These are phyloP conservation scores for Hydroisotoma schaefferi DNA, from an alignment of 2,888 invertebrate species.

Conservation along the genomic window DNA sequence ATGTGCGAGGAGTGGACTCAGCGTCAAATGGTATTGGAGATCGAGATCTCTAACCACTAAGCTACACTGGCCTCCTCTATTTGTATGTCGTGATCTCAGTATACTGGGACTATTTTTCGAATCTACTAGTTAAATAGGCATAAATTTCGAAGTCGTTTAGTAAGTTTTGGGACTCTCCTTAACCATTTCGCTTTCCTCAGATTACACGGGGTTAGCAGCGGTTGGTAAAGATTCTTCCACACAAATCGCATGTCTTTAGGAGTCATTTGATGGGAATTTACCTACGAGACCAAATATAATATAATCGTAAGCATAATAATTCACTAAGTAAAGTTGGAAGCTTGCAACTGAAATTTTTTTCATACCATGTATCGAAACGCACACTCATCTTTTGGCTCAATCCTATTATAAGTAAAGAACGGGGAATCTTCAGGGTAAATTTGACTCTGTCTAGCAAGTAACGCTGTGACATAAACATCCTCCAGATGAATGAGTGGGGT, in stretches of 20 bases:
- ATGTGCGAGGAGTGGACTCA: too few relatives aligned
- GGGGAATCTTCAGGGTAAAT: constrained; percentile 45
- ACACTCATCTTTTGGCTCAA: constrained; percentile 48
- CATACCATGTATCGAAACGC: constrained; percentile 48
- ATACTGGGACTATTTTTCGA: background rate
- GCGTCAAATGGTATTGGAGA: too few relatives aligned
- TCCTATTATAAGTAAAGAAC: constrained; percentile 45
- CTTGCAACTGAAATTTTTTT: background rate
- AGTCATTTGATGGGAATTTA: constrained; percentile 48
- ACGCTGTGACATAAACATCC: constrained; percentile 50
- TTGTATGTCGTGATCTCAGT: background rate
- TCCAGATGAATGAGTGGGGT: constrained; percentile 65
- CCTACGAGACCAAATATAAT: constrained; percentile 27
- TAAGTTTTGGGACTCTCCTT: constrained; percentile 39
- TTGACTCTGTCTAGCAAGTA: constrained; percentile 47
- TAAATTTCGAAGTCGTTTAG: constrained; percentile 36
- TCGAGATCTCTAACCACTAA: too few relatives aligned
- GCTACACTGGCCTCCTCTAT: too few relatives aligned
- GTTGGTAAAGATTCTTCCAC: constrained; percentile 43
- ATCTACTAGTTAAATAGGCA: constrained; percentile 33
- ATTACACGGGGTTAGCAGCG: constrained; percentile 30
- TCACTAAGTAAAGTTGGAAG: background rate
- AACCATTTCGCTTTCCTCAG: constrained; percentile 40
- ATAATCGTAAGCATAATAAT: background rate
- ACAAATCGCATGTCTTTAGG: constrained; percentile 47